These are phyloP conservation scores for Chinchilla lanigera DNA, from an alignment of 2,113 vertebrate species.

Conservation along the genomic window DNA sequence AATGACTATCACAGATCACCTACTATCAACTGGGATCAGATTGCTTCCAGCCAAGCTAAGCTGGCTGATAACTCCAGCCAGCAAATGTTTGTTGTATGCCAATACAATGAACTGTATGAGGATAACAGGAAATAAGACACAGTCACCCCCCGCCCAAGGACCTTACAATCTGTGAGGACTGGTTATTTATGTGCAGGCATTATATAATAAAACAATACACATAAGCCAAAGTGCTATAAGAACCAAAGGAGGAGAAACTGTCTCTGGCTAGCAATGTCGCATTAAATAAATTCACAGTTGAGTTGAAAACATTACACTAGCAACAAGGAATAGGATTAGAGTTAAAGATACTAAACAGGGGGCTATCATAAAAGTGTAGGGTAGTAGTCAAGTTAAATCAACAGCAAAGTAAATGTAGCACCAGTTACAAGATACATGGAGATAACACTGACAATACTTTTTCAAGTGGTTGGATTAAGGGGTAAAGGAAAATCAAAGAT, in stretches of 20 bases:
- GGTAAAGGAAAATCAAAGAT: slow-evolving; percentile 3
- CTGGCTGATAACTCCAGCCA: slow-evolving; percentile 35
- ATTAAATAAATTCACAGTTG: slow-evolving; percentile 6
- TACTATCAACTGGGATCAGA: slow-evolving; percentile 67
- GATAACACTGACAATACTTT: background rate
- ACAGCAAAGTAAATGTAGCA: background rate
- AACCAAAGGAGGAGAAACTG: background rate
- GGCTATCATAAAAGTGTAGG: background rate
- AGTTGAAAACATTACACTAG: slow-evolving; percentile 21
- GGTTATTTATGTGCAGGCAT: background rate
- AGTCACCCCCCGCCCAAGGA: background rate
- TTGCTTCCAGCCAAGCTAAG: slow-evolving; percentile 34
- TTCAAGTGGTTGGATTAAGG: background rate
- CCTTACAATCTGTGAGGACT: slow-evolving; percentile 11
- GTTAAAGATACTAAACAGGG: background rate
- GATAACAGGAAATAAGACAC: background rate
- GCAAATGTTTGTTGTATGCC: slow-evolving; percentile 7
- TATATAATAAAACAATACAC: background rate
- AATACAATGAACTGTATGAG: background rate
- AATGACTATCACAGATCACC: slow-evolving; percentile 73
- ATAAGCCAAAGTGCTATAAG: background rate
- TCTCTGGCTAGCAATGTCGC: background rate
- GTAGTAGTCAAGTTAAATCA: background rate
- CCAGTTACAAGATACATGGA: background rate
- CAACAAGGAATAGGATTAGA: background rate